phyloP scores from a whole-genome alignment of 35 echinoderm and acorn worm genomes.

The Holothuria glaberrima region DNA sequence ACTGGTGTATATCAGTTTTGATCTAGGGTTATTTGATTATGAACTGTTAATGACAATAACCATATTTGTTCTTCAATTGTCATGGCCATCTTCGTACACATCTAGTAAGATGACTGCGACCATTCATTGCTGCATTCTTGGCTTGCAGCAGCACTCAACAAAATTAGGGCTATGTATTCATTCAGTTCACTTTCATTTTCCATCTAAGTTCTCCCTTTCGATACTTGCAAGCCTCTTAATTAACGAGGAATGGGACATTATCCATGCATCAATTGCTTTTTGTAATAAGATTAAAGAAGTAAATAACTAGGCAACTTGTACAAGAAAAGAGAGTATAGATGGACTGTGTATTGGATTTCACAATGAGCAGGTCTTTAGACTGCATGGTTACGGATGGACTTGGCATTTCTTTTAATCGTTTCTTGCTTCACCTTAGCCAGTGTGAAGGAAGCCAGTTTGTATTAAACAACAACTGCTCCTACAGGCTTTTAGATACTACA shows the following conservation, averaged over 20 bases:
- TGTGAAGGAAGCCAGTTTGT: too few species aligned
- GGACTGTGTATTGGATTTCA: too few species aligned
- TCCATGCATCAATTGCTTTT: constrained; percentile 59
- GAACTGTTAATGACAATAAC: constrained; percentile 59
- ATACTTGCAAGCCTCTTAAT: constrained; percentile 38
- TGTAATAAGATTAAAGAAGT: constrained; percentile 59
- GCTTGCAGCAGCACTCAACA: constrained; percentile 56
- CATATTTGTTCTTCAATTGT: constrained; percentile 59
- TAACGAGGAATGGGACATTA: constrained; percentile 60
- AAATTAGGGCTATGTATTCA: constrained; percentile 65
- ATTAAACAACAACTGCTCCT: too few species aligned
- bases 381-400: too few species aligned
- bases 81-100: not conserved
- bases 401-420: too few species aligned
- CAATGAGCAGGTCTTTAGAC: too few species aligned
- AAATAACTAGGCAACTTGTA: constrained; percentile 30
- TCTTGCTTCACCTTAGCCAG: too few species aligned
- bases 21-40: constrained; percentile 39
- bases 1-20: not conserved
- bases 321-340: too few species aligned
- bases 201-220: constrained; percentile 42
- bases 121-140: not conserved
- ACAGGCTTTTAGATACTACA: too few species aligned
- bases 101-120: not conserved
- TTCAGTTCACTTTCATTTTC: constrained; percentile 46